Evolutionary conservation across 1,140 invertebrate genomes (phyloP).

Genomic region (Drosophila truncata): DNA sequence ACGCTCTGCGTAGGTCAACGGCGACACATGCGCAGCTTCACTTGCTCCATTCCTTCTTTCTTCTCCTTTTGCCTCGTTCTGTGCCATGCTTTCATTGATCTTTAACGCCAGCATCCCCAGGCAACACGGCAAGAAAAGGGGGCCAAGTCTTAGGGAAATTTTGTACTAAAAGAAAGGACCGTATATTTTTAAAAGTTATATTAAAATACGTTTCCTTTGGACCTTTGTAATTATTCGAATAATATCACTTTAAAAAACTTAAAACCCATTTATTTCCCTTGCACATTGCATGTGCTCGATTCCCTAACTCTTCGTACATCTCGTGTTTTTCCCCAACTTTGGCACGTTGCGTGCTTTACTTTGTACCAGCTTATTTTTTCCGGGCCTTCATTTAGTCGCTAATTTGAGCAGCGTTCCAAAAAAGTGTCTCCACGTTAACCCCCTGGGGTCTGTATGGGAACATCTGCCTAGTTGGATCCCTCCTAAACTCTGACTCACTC

Average conservation of each 20-base stretch:
- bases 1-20: slow-evolving; percentile 79
- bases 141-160: too few relatives aligned
- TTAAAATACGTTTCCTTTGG: too few relatives aligned
- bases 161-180: neutral
- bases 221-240: too few relatives aligned
- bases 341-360: slow-evolving; percentile 71
- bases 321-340: slow-evolving; percentile 32
- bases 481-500: slow-evolving; percentile 29
- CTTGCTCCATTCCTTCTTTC: slow-evolving; percentile 33
- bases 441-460: slow-evolving; percentile 63
- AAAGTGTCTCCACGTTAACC: slow-evolving; percentile 64
- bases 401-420: slow-evolving; percentile 69
- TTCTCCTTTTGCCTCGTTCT: slow-evolving; percentile 23
- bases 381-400: slow-evolving; percentile 61
- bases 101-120: slow-evolving; percentile 72
- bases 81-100: slow-evolving; percentile 74
- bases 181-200: neutral
- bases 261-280: slow-evolving; percentile 8
- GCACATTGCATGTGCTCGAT: slow-evolving; percentile 58
- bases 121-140: slow-evolving; percentile 20
- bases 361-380: slow-evolving; percentile 35
- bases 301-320: slow-evolving; percentile 8
- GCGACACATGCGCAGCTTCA: slow-evolving; percentile 73
- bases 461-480: slow-evolving; percentile 25
- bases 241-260: neutral